Evolutionary conservation across 1,140 invertebrate species (phyloP), one percentile per base, ranked within the genome.

Genomic region (Papilio glaucus): DNA sequence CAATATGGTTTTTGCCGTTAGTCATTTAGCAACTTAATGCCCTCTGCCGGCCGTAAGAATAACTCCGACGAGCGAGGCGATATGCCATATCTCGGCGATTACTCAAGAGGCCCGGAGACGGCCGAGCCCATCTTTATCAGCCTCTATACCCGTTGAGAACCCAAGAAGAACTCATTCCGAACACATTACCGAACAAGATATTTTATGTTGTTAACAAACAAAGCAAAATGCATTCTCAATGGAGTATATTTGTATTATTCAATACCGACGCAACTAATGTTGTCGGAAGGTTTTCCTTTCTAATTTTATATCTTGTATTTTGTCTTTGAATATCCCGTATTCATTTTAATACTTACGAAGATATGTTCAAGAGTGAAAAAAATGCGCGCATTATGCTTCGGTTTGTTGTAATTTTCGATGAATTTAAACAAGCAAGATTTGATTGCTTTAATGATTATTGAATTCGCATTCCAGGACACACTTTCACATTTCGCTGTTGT

Each of bases 31-130:
- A 72, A 75, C 68, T 74, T 78, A 79, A 81, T 76, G 75, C 75
- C 71, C 70, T 77, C 72, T 69, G 71, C 68, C 65, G 70, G 75
- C 80, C 75, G 79, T 88, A 86, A 89, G 87, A 89, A 88, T 83
- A 76, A 80, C 79, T 60, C 78, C 74, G 74, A 82, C 72, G 79
- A 79, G 45, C 71, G 69, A 85, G 84, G 63, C 63, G 63, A 90
- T 90, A 90, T 78, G 76, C 68, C 75, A 63, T 90, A 88, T 90
- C 88, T 72, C 18, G 71, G 63, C 81, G 79, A 88, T 87, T 90
- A 87, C 72, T 90, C 86, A 88, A 72, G 72, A 72, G 82, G 77
- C 81, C 82, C 76, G 60, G 78, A 75, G 78, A 76, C 72, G 77
- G 77, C 79, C 82, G 85, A 84, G 78, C 72, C 75, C 38, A 65